Evolutionary conservation across 2,113 vertebrate genomes (phyloP).

Genomic region (Platysternon megacephalum): DNA sequence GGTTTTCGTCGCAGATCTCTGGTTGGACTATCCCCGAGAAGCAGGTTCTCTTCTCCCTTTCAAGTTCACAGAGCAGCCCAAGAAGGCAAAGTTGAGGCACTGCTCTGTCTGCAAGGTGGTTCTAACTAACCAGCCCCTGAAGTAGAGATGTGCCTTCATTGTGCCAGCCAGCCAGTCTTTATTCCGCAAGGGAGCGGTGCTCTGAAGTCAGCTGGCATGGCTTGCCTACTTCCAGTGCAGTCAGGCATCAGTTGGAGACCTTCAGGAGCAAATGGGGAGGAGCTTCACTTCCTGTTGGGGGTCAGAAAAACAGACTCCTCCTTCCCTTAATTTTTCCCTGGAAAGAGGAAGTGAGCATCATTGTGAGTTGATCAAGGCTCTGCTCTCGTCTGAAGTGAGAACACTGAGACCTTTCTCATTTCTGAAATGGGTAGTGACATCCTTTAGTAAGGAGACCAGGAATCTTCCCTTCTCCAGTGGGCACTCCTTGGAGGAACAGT

Average conservation of each 20-base stretch:
- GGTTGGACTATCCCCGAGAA: accelerated
- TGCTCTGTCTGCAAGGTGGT: accelerated
- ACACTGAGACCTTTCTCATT: neutral
- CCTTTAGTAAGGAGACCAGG: neutral
- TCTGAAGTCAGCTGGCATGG: neutral
- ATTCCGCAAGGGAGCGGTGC: neutral
- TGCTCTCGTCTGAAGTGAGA: neutral
- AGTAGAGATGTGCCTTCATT: neutral
- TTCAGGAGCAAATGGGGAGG: neutral
- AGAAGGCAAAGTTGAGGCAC: accelerated
- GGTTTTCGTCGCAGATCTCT: neutral
- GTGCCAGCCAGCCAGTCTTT: no score
- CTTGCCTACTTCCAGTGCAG: accelerated
- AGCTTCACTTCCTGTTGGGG: neutral
- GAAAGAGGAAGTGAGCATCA: neutral
- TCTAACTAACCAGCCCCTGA: neutral
- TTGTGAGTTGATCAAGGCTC: neutral
- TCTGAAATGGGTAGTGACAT: neutral
- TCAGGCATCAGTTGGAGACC: accelerated
- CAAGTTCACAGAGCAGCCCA: neutral
- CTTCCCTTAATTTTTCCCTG: neutral
- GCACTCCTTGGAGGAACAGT: neutral
- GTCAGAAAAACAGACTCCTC: no score
- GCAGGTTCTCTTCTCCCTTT: neutral
- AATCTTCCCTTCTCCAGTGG: neutral